Percentiles rank a stretch among this genome's conserved stretches.
Conservation (phyloP, 2,888 invertebrate genomes). For the Chrysomela aeneicollis region DNA sequence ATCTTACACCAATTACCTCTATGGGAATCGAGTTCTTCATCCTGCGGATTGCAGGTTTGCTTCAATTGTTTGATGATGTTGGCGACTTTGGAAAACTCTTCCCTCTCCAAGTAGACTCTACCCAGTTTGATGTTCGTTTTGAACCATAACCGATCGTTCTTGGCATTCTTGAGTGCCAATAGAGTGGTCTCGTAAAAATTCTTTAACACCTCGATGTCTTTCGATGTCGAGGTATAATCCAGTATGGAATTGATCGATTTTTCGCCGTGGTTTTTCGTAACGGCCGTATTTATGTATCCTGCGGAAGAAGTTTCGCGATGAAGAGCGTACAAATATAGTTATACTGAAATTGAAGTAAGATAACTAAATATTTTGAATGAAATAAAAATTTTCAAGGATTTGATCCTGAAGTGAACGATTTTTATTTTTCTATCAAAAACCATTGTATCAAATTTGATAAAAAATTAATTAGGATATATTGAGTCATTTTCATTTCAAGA, state of each 20-base stretch:
- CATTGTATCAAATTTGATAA: too few relatives aligned
- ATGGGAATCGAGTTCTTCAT: conserved; percentile 91
- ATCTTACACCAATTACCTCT: conserved; percentile 72
- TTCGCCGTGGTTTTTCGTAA: conserved; percentile 98
- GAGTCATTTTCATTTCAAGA: too few relatives aligned
- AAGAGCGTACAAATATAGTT: too few relatives aligned
- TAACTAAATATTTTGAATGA: too few relatives aligned
- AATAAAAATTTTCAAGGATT: too few relatives aligned
- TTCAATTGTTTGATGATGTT: conserved; percentile 96
- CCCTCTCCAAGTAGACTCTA: conserved; percentile 94
- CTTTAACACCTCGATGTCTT: conserved; percentile 83
- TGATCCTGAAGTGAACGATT: too few relatives aligned
- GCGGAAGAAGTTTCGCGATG: neutral
- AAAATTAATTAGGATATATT: too few relatives aligned
- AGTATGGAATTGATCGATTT: conserved; percentile 99
- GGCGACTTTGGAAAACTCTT: conserved; percentile 89
- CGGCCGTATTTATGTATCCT: conserved; percentile 95
- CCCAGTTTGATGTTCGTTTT: conserved; percentile 99
- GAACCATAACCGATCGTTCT: conserved; percentile 98
- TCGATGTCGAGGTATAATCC: conserved; percentile 98
- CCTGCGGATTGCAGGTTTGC: conserved; percentile 80
- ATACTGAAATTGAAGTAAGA: too few relatives aligned
- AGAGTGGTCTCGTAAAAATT: conserved; percentile 97
- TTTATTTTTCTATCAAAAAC: too few relatives aligned
- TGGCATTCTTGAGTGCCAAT: conserved; percentile 93